Percentiles rank a stretch among this genome's conserved stretches.
Conservation (phyloP, 2,113 vertebrate genomes). For the Seriola quinqueradiata region DNA sequence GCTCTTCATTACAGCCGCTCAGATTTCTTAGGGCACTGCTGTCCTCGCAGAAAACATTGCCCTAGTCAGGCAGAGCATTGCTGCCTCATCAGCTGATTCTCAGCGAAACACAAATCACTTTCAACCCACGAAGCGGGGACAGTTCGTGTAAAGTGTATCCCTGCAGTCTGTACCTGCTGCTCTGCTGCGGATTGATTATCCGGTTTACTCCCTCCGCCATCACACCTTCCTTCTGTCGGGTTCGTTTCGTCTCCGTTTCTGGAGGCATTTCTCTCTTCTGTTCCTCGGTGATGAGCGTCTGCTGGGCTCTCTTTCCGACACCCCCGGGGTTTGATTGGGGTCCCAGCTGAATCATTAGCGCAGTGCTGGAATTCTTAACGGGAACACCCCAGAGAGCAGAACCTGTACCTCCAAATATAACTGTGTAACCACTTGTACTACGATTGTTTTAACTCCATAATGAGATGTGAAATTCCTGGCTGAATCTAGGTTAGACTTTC, state of each 20-base stretch:
- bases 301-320: conserved; percentile 25
- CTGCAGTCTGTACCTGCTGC: conserved; percentile 6
- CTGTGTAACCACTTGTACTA: not conserved
- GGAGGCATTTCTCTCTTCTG: conserved; percentile 36
- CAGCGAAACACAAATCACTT: conserved; percentile 3
- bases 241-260: conserved; percentile 38
- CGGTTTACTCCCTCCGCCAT: conserved; percentile 7
- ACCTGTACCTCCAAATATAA: conserved; percentile 9
- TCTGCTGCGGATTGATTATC: conserved; percentile 1
- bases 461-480: conserved; percentile 34
- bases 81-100: not conserved
- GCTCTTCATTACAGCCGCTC: conserved; percentile 17
- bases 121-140: conserved; percentile 3
- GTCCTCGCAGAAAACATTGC: conserved; percentile 3
- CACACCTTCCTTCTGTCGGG: not conserved
- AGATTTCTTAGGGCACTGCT: not conserved
- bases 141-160: not conserved
- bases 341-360: conserved; percentile 50
- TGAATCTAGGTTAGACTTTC: conserved; percentile 56
- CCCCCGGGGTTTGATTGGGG: conserved; percentile 32
- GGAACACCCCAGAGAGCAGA: conserved; percentile 24
- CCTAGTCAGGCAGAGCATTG: not conserved
- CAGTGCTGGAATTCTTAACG: conserved; percentile 31
- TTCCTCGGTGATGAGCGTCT: conserved; percentile 17
- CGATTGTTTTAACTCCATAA: conserved; percentile 46